phyloP scores from a whole-genome alignment of 2,888 invertebrate genomes.

The Onthophagus sagittarius region DNA sequence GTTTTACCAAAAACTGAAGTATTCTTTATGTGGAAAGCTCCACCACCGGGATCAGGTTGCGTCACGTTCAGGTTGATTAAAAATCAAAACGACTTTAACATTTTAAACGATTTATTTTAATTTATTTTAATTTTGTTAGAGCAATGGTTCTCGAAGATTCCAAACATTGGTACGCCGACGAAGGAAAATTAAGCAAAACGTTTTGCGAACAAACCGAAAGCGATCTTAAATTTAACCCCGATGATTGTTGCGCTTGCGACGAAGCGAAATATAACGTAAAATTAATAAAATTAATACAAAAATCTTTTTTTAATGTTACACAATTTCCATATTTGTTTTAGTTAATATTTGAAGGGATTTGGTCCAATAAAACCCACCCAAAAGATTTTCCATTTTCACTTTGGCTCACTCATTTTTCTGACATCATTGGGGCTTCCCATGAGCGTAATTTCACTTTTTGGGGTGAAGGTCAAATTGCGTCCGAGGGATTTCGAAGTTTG shows the following conservation, averaged over 20 bases:
- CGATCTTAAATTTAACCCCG: slow-evolving; percentile 53
- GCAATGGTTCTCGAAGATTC: slow-evolving; percentile 81
- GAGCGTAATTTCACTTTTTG: slow-evolving; percentile 85
- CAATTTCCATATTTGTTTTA: slow-evolving; percentile 37
- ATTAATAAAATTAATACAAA: background rate
- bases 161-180: slow-evolving; percentile 85
- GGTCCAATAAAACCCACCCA: slow-evolving; percentile 94
- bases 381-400: slow-evolving; percentile 89
- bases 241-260: slow-evolving; percentile 89
- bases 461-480: slow-evolving; percentile 83
- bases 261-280: slow-evolving; percentile 90
- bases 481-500: slow-evolving; percentile 77
- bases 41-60: slow-evolving; percentile 79
- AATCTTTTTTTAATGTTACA: background rate
- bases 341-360: slow-evolving; percentile 87
- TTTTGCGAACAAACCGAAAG: slow-evolving; percentile 75
- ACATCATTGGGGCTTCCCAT: slow-evolving; percentile 93
- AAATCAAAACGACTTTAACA: background rate
- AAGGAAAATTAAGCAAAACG: slow-evolving; percentile 73
- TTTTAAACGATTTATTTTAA: background rate
- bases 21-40: slow-evolving; percentile 88
- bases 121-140: slow-evolving; percentile 50
- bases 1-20: slow-evolving; percentile 78
- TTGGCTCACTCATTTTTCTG: slow-evolving; percentile 94
- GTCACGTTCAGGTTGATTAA: slow-evolving; percentile 69